A percentile compares a stretch with the other conserved stretches of the same genome.
phyloP scores from a whole-genome alignment of 1,140 invertebrate genomes.

The Lepidotrigona ventralis region DNA sequence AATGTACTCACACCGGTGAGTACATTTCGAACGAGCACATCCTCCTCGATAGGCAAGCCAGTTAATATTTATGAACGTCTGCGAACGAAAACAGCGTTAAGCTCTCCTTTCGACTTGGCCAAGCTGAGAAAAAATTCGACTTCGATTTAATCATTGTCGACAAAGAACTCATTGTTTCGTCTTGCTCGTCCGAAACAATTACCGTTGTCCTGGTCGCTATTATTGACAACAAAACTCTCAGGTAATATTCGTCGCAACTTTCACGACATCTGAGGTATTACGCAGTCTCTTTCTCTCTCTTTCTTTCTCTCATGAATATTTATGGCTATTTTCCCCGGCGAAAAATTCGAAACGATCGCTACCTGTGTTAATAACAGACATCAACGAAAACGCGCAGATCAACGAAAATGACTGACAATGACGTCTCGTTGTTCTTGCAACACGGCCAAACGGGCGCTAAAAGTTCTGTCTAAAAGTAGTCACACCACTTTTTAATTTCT shows the following conservation, averaged over 20 bases:
- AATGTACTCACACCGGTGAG: too few species aligned
- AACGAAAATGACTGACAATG: constrained; percentile 21
- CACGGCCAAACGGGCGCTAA: background rate
- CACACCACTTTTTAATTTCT: constrained; percentile 21
- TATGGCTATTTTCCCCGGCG: background rate
- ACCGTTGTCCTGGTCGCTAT: background rate
- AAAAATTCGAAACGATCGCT: background rate
- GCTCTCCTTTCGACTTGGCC: background rate
- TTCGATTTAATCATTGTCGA: background rate
- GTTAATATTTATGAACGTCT: too few species aligned
- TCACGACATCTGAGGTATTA: background rate
- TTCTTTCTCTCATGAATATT: constrained; percentile 6
- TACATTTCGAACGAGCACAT: too few species aligned
- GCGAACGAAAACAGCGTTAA: background rate
- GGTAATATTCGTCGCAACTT: too few species aligned
- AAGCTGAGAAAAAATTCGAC: background rate
- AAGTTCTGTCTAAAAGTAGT: background rate
- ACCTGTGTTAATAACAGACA: background rate
- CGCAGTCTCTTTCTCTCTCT: background rate
- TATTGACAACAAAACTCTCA: background rate
- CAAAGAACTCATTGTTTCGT: background rate
- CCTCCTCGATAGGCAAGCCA: too few species aligned
- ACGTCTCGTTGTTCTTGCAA: constrained; percentile 15
- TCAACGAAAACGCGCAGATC: background rate
- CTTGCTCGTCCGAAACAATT: background rate